Evolutionary conservation across 2,113 vertebrate species (phyloP).

Genomic region (Noturus placidus): DNA sequence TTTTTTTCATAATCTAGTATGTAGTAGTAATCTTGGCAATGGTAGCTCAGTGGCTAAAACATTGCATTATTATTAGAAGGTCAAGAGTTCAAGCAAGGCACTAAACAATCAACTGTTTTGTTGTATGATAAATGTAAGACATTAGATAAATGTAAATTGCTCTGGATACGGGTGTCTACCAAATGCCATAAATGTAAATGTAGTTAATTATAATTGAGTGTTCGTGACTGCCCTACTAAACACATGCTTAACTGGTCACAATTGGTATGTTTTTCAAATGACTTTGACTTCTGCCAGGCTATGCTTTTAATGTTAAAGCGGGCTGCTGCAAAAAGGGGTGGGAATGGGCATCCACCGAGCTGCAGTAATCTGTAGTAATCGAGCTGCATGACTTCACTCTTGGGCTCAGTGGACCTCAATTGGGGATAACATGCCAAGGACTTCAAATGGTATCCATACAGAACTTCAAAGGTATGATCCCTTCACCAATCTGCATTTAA

Average conservation of each 20-base stretch:
- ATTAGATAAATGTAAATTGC: too few species aligned
- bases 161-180: too few species aligned
- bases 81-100: too few species aligned
- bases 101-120: too few species aligned
- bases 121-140: too few species aligned
- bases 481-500: not conserved
- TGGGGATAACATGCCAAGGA: slow-evolving; percentile 60
- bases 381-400: slow-evolving; percentile 68
- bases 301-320: slow-evolving; percentile 72
- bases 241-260: not conserved
- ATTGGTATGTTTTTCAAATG: not conserved
- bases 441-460: slow-evolving; percentile 74
- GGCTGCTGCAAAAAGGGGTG: slow-evolving; percentile 65
- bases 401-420: slow-evolving; percentile 75
- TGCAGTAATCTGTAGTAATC: slow-evolving; percentile 72
- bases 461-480: slow-evolving; percentile 71
- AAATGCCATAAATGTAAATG: too few species aligned
- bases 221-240: not conserved
- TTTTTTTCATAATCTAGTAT: not conserved
- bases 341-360: slow-evolving; percentile 74
- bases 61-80: too few species aligned
- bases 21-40: too few species aligned
- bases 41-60: too few species aligned
- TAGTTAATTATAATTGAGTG: not conserved
- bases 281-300: slow-evolving; percentile 53